Evolutionary conservation across 2,113 vertebrate genomes (phyloP).

Genomic region (Macquaria australasica): DNA sequence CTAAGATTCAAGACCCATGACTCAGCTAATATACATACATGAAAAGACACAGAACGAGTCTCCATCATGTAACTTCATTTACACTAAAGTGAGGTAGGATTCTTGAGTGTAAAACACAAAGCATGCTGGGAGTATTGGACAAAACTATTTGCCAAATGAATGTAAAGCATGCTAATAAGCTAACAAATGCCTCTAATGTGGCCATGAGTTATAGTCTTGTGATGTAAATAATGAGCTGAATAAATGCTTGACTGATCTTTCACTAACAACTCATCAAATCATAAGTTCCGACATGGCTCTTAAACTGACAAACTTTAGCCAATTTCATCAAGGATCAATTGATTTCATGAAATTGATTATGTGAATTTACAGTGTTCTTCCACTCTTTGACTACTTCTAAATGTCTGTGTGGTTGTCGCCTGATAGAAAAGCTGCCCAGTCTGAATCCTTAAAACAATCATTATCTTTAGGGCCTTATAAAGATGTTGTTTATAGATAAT

Average conservation of each 20-base stretch:
- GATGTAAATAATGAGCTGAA: not conserved
- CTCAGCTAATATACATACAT: not conserved
- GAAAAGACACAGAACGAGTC: conserved; percentile 2
- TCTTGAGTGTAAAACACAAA: not conserved
- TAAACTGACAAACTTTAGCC: not conserved
- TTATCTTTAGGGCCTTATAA: not conserved
- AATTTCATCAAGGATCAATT: not conserved
- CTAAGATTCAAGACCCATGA: not conserved
- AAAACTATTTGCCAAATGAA: not conserved
- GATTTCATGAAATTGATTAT: not conserved
- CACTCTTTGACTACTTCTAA: too few relatives aligned
- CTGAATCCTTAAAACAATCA: not conserved
- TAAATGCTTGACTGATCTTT: not conserved
- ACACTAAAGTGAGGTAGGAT: not conserved
- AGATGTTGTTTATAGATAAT: not conserved
- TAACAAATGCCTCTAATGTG: too few relatives aligned
- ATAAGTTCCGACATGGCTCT: not conserved
- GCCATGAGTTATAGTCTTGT: not conserved
- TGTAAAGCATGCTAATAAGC: not conserved
- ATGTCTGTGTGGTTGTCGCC: not conserved
- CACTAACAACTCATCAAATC: not conserved
- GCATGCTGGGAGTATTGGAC: not conserved
- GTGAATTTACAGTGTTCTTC: not conserved
- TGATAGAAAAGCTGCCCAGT: not conserved
- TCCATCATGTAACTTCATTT: not conserved